These are phyloP conservation scores for Timema cristinae DNA, from an alignment of 2,888 invertebrate genomes.

Conservation along the genomic window DNA sequence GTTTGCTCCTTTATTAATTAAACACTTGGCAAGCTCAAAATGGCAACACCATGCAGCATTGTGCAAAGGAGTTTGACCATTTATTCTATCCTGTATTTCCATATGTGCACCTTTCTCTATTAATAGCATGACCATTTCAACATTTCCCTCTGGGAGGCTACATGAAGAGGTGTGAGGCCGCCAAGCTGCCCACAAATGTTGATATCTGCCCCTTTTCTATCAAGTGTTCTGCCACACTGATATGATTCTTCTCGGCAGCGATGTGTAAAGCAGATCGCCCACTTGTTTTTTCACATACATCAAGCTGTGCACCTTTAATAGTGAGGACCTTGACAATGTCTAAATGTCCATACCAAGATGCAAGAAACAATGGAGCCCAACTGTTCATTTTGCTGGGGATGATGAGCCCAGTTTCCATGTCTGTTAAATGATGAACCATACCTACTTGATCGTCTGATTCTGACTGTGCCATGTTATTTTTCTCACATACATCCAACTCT, in stretches of 20 bases:
- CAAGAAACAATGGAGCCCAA: slow-evolving; percentile 4
- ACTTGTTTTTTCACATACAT: neutral
- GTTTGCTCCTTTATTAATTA: neutral
- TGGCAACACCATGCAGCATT: slow-evolving; percentile 14
- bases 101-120: slow-evolving; percentile 15
- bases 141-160: slow-evolving; percentile 14
- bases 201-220: neutral
- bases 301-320: neutral
- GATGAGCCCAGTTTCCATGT: neutral
- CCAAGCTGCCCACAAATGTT: neutral
- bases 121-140: slow-evolving; percentile 10
- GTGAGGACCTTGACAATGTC: slow-evolving; percentile 6
- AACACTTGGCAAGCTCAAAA: slow-evolving; percentile 8
- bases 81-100: slow-evolving; percentile 8
- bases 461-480: neutral
- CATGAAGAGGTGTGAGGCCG: slow-evolving; percentile 14
- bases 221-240: slow-evolving; percentile 8
- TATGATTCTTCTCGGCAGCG: slow-evolving; percentile 13
- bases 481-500: too few relatives aligned
- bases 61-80: slow-evolving; percentile 17
- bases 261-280: slow-evolving; percentile 15
- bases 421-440: too few relatives aligned
- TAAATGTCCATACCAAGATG: slow-evolving; percentile 4
- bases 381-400: neutral
- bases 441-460: neutral